Evolutionary conservation across 64 coral and sea anemone genomes (phyloP).

Genomic region (Dendronephthya gigantea): DNA sequence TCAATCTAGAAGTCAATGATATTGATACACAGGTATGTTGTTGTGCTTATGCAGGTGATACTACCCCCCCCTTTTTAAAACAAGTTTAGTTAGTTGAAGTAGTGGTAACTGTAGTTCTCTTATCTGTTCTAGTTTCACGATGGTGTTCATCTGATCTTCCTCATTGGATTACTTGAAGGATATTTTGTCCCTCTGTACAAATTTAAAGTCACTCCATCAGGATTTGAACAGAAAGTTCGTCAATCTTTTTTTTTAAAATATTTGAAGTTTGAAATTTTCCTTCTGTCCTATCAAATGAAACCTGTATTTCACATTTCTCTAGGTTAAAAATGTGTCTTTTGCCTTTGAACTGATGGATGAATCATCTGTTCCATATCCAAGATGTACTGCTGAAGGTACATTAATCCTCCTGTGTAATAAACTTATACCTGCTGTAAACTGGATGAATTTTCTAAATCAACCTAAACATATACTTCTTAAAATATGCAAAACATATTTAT

Average conservation of each 20-base stretch:
- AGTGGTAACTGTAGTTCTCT: no score
- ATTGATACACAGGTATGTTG: conserved; percentile 66
- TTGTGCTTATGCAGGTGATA: no score
- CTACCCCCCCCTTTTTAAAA: no score
- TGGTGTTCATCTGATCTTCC: conserved; percentile 80
- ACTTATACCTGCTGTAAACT: no score
- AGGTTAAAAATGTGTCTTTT: conserved; percentile 89
- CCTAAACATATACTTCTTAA: no score
- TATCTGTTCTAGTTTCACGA: conserved; percentile 67
- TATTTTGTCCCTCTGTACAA: conserved; percentile 94
- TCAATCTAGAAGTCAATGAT: conserved; percentile 76
- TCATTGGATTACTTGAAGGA: conserved; percentile 85
- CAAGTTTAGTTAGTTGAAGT: no score
- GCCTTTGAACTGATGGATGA: conserved; percentile 90
- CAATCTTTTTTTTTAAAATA: neutral
- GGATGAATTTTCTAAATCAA: no score
- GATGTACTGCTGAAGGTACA: conserved; percentile 54
- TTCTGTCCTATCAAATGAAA: no score
- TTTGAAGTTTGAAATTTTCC: neutral
- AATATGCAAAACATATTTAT: neutral
- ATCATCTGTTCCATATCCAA: conserved; percentile 18
- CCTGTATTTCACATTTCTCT: neutral
- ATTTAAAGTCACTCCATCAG: conserved; percentile 69
- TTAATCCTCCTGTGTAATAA: no score
- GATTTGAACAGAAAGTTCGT: conserved; percentile 65